Percentiles rank a stretch among this genome's conserved stretches.
Evolutionary conservation across 2,888 invertebrate species (phyloP).

Genomic region (Aethes cnicana): DNA sequence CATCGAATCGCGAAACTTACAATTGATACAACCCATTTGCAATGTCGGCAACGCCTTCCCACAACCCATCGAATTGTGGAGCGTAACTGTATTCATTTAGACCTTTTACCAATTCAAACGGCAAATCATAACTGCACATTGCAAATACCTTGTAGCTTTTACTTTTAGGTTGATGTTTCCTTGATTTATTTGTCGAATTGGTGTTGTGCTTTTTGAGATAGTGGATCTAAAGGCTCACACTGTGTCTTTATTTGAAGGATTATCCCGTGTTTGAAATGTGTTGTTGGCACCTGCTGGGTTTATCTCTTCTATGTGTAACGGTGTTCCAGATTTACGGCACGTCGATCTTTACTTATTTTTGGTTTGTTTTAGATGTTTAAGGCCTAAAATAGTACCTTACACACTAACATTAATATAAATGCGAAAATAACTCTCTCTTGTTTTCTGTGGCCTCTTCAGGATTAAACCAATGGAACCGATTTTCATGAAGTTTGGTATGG

Average conservation of each 20-base stretch:
- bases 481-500: no score
- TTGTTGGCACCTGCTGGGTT: constrained; percentile 39
- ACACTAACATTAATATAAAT: no score
- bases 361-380: no score
- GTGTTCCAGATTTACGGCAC: constrained; percentile 14
- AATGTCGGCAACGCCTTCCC: constrained; percentile 45
- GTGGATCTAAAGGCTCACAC: constrained; percentile 12
- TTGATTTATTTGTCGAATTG: not conserved
- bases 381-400: no score
- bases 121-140: not conserved
- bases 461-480: no score
- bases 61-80: constrained; percentile 33
- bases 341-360: not conserved
- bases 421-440: no score
- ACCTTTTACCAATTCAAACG: constrained; percentile 22
- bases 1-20: constrained; percentile 54
- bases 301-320: constrained; percentile 27
- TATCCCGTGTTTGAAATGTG: constrained; percentile 38
- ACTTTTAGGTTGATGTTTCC: not conserved
- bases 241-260: constrained; percentile 33
- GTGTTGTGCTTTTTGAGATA: constrained; percentile 5
- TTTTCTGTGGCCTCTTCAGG: no score
- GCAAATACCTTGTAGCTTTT: not conserved
- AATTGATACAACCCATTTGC: constrained; percentile 61
- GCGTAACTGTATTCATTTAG: constrained; percentile 50